Evolutionary conservation across 64 coral and sea anemone species (phyloP).

Genomic region (Pocillopora verrucosa): DNA sequence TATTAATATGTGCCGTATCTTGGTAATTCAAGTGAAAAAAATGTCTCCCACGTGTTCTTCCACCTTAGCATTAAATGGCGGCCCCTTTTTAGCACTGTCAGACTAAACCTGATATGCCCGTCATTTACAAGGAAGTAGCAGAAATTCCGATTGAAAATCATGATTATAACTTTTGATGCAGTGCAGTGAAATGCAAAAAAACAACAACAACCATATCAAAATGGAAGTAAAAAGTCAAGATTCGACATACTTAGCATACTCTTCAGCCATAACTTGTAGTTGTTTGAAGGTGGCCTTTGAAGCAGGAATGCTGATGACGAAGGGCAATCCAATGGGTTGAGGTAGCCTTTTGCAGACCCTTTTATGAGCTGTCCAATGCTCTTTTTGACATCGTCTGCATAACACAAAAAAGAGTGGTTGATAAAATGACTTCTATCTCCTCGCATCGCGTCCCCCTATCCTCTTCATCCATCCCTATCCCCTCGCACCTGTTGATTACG

Average conservation of each 20-base stretch:
- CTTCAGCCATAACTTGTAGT: constrained; percentile 63
- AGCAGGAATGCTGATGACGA: constrained; percentile 72
- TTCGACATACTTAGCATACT: constrained; percentile 69
- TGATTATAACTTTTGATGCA: too few relatives aligned
- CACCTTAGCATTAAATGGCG: too few relatives aligned
- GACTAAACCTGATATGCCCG: too few relatives aligned
- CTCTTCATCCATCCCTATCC: background rate
- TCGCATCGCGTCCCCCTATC: background rate
- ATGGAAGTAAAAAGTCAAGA: background rate
- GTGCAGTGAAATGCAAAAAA: too few relatives aligned
- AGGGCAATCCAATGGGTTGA: constrained; percentile 66
- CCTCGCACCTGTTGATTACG: too few relatives aligned
- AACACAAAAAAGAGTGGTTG: background rate
- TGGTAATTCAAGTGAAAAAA: too few relatives aligned
- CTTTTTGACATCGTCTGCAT: constrained; percentile 72
- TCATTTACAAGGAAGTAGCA: too few relatives aligned
- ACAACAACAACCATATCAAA: too few relatives aligned
- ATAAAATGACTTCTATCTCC: background rate
- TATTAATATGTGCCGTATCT: too few relatives aligned
- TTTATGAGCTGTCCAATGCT: constrained; percentile 75
- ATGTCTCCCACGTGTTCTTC: too few relatives aligned
- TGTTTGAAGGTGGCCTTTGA: constrained; percentile 81
- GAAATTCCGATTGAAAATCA: too few relatives aligned
- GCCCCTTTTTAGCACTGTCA: too few relatives aligned
- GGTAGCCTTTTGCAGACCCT: constrained; percentile 63